Evolutionary conservation across 2,797 vertebrate genomes (phyloP), one percentile per base, ranked within the genome.

Genomic region (Syngnathus rostellatus): DNA sequence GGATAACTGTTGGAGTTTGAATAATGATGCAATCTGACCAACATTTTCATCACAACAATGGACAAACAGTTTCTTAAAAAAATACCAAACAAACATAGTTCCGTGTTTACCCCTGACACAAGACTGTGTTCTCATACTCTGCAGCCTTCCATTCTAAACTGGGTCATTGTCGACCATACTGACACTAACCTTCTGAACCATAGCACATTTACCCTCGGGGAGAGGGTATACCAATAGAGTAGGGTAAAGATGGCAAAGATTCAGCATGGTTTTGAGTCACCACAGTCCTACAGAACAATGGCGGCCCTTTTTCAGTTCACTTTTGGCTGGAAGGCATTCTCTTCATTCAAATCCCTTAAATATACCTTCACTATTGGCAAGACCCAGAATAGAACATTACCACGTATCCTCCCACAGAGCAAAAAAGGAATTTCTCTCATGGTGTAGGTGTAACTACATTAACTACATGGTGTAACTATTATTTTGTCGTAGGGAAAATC

Each of bases 321-420:
- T 78, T 64, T 70, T 67, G 16, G n/a, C 75, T 74, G 54, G 63
- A 77, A 76, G 74, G 46, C 64, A 71, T 79, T 83, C 81, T 77
- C 68, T 73, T 48, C 25, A 50, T 64, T 64, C 45, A 58, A 72
- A 69, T 73, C 43, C 80, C 74, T 66, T 77, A 80, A 85, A 84
- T 84, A 83, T 63, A 71, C 72, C n/a, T 72, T 40, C 75, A 75
- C 50, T 63, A 73, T 61, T 62, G 67, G 31, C 75, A 71, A 68
- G 65, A 51, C 80, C 76, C 39, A 67, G 65, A 87, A 88, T 87
- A 85, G 80, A 77, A 54, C 31, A 63, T 70, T 66, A 81, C 75
- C 83, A 81, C 77, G 77, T 64, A 63, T 70, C 75, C 77, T 81
- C 81, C 80, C 76, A 79, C 79, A 68, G 58, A 60, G 65, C 50